A percentile compares a stretch with the other conserved stretches of the same genome.
Conservation (phyloP, 2,888 invertebrate species). For the Sminthurides aquaticus region DNA sequence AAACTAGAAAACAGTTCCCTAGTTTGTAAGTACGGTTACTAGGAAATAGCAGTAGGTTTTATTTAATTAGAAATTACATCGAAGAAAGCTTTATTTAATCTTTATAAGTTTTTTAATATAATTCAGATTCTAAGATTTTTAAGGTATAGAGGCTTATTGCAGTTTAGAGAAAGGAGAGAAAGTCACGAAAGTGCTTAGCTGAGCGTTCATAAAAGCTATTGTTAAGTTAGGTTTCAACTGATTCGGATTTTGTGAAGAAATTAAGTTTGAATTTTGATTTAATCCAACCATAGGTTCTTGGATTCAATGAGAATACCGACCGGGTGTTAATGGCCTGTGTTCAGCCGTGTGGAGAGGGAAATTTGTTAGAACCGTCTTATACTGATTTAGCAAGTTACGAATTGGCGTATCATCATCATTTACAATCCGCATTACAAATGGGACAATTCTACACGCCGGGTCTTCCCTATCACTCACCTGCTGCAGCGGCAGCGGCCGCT, state of each 20-base stretch:
- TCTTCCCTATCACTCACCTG: constrained; percentile 26
- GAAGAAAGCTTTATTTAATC: no score
- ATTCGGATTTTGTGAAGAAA: not conserved
- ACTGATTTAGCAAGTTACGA: constrained; percentile 28
- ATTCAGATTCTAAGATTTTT: no score
- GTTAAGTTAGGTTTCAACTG: not conserved
- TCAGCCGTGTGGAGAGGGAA: constrained; percentile 8
- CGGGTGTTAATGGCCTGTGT: constrained; percentile 19
- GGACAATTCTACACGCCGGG: constrained; percentile 39
- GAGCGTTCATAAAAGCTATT: no score
- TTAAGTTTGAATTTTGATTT: not conserved
- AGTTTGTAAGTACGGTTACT: no score
- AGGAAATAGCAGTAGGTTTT: no score
- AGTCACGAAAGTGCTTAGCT: no score
- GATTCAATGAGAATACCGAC: not conserved
- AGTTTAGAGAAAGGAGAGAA: no score
- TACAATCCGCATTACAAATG: constrained; percentile 38
- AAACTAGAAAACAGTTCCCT: no score
- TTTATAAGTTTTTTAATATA: no score
- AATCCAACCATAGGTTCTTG: no score
- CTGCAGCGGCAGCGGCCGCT: constrained; percentile 32
- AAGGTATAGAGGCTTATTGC: no score
- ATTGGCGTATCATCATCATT: constrained; percentile 31
- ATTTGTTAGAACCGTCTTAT: constrained; percentile 10
- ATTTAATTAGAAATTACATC: no score